These are phyloP conservation scores for Eugnorisma glareosa DNA, from an alignment of 2,888 invertebrate species.

Conservation along the genomic window DNA sequence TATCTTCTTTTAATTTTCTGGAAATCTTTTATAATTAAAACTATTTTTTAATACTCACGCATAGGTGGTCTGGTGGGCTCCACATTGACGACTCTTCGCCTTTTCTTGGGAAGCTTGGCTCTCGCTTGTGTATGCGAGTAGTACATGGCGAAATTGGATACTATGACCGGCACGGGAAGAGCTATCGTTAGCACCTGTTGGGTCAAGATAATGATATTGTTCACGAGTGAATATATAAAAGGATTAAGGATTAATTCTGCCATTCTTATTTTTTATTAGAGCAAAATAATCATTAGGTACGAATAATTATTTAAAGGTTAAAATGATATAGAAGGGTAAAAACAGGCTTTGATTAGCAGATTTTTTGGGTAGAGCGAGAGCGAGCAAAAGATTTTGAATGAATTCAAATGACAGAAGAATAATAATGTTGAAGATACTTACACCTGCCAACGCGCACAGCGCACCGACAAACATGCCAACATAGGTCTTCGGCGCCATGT, in stretches of 20 bases:
- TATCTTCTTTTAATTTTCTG: background rate
- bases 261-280: background rate
- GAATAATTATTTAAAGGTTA: background rate
- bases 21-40: background rate
- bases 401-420: background rate
- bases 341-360: background rate
- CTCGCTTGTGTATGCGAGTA: conserved; percentile 99
- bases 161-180: conserved; percentile 99
- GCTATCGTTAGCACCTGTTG: conserved; percentile 96
- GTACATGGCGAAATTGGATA: conserved; percentile 99
- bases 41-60: conserved; percentile 76
- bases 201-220: conserved; percentile 12
- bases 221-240: background rate
- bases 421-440: conserved; percentile 84
- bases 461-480: conserved; percentile 99
- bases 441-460: conserved; percentile 99
- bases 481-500: conserved; percentile 99
- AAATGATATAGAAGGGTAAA: background rate
- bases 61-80: conserved; percentile 95
- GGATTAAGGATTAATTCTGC: background rate
- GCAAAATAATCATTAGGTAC: background rate
- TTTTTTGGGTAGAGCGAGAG: background rate
- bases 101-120: conserved; percentile 99
- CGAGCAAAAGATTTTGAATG: background rate
- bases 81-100: conserved; percentile 98